Conservation (phyloP, 2,797 vertebrate genomes). For the Pangasius sanitwongsei region DNA sequence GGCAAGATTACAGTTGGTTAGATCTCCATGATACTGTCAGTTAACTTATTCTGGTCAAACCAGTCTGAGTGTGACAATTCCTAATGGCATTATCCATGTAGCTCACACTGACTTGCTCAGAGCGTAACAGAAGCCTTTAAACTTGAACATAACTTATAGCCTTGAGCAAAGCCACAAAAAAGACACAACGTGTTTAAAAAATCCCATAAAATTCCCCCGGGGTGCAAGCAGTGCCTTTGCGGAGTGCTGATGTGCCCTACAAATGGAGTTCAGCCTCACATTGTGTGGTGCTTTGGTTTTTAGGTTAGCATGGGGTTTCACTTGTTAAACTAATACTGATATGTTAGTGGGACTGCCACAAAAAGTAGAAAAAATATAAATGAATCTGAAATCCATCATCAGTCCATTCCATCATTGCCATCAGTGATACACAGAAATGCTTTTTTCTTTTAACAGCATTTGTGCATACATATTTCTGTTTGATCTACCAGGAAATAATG, state of each 20-base stretch:
- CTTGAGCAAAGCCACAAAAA: slow-evolving; percentile 25
- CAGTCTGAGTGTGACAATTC: slow-evolving; percentile 10
- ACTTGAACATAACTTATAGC: slow-evolving; percentile 11
- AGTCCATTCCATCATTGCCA: not conserved
- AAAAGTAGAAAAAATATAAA: not conserved
- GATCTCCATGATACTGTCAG: not conserved
- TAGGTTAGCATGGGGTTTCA: not conserved
- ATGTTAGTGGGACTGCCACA: not conserved
- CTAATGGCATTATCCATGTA: slow-evolving; percentile 9
- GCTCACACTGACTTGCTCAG: not conserved
- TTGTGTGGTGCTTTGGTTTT: not conserved
- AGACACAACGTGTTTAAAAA: not conserved
- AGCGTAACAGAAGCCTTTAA: not conserved
- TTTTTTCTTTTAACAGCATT: not conserved
- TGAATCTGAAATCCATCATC: not conserved
- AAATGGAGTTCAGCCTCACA: not conserved
- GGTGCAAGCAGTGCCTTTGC: slow-evolving; percentile 15
- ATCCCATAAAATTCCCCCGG: not conserved
- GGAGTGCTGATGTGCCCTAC: not conserved
- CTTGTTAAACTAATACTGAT: not conserved
- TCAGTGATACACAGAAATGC: not conserved
- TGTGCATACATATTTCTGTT: not conserved
- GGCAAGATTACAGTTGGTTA: slow-evolving; percentile 8
- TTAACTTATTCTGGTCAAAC: slow-evolving; percentile 34
- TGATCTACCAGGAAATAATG: not conserved